Evolutionary conservation across 1,140 invertebrate genomes (phyloP).

Genomic region (Anthonomus grandis): DNA sequence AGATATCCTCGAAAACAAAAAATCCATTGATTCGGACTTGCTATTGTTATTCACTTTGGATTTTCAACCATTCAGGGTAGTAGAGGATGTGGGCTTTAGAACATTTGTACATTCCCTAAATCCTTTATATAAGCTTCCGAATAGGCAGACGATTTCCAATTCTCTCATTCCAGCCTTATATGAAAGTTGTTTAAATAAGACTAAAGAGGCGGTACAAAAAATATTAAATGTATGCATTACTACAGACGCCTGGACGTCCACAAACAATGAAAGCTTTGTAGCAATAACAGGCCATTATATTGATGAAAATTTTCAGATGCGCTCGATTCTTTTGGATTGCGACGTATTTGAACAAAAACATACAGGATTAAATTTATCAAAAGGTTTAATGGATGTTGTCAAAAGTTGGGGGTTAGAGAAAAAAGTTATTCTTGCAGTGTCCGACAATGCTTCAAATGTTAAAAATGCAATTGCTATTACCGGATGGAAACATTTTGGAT

Average conservation of each 20-base stretch:
- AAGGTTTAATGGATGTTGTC: constrained; percentile 24
- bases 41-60: no score
- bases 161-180: no score
- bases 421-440: constrained; percentile 23
- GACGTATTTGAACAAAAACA: no score
- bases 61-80: no score
- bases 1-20: background rate
- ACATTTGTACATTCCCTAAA: constrained; percentile 24
- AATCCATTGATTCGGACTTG: constrained; percentile 17
- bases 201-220: constrained; percentile 11
- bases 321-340: no score
- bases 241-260: no score
- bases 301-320: no score
- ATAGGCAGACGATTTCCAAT: no score
- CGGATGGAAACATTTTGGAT: constrained; percentile 27
- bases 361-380: constrained; percentile 24
- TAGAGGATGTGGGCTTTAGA: constrained; percentile 29
- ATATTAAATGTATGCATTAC: constrained; percentile 9
- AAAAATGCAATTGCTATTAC: constrained; percentile 18
- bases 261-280: no score
- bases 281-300: no score
- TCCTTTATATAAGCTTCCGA: no score
- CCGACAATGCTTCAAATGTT: constrained; percentile 31
- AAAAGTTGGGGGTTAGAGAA: constrained; percentile 25
- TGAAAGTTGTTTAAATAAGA: constrained; percentile 15